Percentiles rank a stretch among this genome's conserved stretches.
phyloP scores from a whole-genome alignment of 2,113 vertebrate species.

The Alectura lathami region DNA sequence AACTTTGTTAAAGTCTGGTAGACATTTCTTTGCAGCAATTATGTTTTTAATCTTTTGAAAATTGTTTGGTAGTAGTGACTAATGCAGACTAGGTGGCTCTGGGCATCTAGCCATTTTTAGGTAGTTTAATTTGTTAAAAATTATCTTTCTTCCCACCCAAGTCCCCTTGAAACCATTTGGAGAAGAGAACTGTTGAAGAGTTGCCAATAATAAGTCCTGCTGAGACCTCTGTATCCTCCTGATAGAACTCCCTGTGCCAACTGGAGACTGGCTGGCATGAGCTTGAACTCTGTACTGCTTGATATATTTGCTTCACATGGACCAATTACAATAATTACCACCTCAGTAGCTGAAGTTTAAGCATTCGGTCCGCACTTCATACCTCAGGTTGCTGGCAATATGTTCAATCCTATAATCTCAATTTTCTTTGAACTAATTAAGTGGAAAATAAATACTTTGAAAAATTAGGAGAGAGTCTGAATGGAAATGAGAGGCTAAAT shows the following conservation, averaged over 20 bases:
- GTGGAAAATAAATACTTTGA: neutral
- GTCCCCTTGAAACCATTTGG: constrained; percentile 63
- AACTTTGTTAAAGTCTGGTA: neutral
- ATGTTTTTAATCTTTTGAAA: constrained; percentile 11
- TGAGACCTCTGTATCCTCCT: constrained; percentile 64
- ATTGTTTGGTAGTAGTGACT: constrained; percentile 20
- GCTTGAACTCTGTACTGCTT: constrained; percentile 36
- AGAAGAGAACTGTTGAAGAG: constrained; percentile 53
- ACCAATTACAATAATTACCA: constrained; percentile 67
- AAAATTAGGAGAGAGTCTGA: neutral
- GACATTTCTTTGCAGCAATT: constrained; percentile 2
- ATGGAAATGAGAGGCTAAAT: neutral
- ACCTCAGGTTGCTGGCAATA: constrained; percentile 48
- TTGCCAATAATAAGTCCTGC: constrained; percentile 63
- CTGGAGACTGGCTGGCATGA: constrained; percentile 57
- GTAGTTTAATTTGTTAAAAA: constrained; percentile 71
- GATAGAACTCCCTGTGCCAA: constrained; percentile 51
- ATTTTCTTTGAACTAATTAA: constrained; percentile 48
- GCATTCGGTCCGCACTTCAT: neutral
- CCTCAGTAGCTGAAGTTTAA: constrained; percentile 31
- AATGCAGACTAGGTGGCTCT: constrained; percentile 47
- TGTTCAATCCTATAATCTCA: constrained; percentile 10
- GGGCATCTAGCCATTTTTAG: constrained; percentile 62
- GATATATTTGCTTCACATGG: constrained; percentile 48
- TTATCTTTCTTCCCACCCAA: constrained; percentile 52